Base-by-base conservation (phyloP, 1,140 invertebrate genomes). In the Acromyrmex charruanus region DNA sequence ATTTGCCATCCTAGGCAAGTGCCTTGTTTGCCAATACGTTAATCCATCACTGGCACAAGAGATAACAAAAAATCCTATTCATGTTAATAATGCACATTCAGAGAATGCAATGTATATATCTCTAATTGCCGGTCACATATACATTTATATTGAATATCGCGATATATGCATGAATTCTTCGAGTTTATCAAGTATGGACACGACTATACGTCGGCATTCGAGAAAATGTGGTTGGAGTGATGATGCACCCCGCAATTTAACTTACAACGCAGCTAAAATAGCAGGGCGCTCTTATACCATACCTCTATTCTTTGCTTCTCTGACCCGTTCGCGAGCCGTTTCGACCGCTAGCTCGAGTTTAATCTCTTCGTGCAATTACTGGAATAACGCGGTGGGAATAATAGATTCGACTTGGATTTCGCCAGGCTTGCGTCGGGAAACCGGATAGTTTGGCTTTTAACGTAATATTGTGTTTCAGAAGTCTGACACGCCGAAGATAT, bases 391-490 rank as follows among this genome's bases (percentile, higher is more conserved):
- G 80, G 80, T 74, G 80, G 69, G 80, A 84, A 84, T 84, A 84
- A 84, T 84, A 84, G 80, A 84, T 84, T 84, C 80, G 69, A 74
- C 80, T 84, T 84, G 80, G 80, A 84, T 84, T 84, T 84, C 80
- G 80, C 80, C 39, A 59, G 80, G n/a, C 39, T 75, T 39, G 80
- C 55, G 58, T 21, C 69, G 55, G 58, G 80, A 84, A 84, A 84
- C 69, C 55, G 55, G 69, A 84, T 84, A 84, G 80, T 72, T 84
- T 18, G 80, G 80, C 80, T 84, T 84, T 84, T 84, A 74, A 84
- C 80, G 80, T 84, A 75, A 84, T 84, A 84, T 84, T 84, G 69
- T 84, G 69, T 84, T 84, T 84, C 80, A 84, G 80, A 84, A 75
- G 80, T 84, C 80, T 74, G 68, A 72, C 80, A 74, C 80, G 55